Evolutionary conservation across 2,113 vertebrate species (phyloP).

Genomic region (Peromyscus maniculatus): DNA sequence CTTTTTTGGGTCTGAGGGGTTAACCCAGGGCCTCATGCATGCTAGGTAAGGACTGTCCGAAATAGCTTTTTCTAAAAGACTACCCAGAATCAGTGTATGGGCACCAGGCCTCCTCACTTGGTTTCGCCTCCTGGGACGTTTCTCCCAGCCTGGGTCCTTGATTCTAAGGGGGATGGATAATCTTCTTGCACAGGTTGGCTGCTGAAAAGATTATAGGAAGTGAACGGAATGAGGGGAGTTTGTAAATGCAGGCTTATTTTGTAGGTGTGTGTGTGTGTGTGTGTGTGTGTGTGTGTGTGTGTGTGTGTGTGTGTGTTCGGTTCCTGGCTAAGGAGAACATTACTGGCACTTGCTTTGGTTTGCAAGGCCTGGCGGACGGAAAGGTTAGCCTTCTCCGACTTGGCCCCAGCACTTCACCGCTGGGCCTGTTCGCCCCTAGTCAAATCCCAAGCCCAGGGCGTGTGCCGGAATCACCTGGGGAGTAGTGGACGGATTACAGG

Average conservation of each 20-base stretch:
- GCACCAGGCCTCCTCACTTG: neutral
- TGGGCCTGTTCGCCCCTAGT: neutral
- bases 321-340: too few species aligned
- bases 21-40: neutral
- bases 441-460: neutral
- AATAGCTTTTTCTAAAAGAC: neutral
- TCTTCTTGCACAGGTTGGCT: too few species aligned
- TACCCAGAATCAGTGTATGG: neutral
- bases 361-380: neutral
- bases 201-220: neutral
- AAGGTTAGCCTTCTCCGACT: neutral
- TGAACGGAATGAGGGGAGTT: neutral
- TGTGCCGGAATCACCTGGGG: neutral
- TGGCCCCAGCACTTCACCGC: rapidly evolving
- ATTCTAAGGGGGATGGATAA: neutral
- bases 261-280: neutral
- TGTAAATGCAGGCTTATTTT: neutral
- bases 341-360: neutral
- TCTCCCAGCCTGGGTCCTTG: neutral
- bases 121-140: neutral
- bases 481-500: neutral
- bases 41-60: neutral
- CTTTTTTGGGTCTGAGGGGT: too few species aligned
- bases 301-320: too few species aligned
- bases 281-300: too few species aligned